phyloP scores from a whole-genome alignment of 1,140 invertebrate species.

The Polypedilum vanderplanki region DNA sequence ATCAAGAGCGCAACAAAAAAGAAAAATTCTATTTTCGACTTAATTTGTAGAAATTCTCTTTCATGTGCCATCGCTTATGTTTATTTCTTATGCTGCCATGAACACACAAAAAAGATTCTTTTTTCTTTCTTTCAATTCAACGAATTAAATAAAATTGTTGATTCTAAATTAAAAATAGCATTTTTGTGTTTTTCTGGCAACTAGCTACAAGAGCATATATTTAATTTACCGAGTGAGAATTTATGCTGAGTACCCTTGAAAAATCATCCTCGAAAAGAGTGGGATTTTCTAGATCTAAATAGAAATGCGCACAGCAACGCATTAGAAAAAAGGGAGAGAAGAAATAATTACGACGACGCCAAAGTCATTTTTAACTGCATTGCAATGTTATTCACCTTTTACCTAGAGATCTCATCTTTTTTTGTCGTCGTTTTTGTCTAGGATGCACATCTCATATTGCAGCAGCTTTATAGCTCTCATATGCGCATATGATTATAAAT shows the following conservation, averaged over 20 bases:
- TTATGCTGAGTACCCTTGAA: background rate
- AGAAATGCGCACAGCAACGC: background rate
- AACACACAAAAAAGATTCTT: too few species aligned
- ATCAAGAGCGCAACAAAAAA: background rate
- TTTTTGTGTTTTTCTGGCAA: background rate
- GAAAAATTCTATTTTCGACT: background rate
- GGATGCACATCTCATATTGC: conserved; percentile 10
- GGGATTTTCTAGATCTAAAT: background rate
- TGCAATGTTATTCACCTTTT: conserved; percentile 13
- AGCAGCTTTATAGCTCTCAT: background rate
- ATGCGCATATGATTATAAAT: background rate
- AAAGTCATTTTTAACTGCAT: conserved; percentile 9
- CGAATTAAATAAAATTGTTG: background rate
- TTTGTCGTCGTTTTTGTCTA: background rate
- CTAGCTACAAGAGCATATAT: background rate
- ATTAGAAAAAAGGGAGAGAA: conserved; percentile 8
- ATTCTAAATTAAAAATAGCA: conserved; percentile 8
- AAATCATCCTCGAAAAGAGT: background rate
- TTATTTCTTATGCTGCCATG: background rate
- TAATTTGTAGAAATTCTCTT: background rate
- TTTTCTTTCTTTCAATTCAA: background rate
- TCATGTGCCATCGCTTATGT: background rate
- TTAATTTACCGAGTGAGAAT: background rate
- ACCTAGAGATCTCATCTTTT: conserved; percentile 1
- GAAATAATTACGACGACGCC: background rate